Base-by-base conservation (phyloP, 2,113 vertebrate genomes). In the Etheostoma spectabile region DNA sequence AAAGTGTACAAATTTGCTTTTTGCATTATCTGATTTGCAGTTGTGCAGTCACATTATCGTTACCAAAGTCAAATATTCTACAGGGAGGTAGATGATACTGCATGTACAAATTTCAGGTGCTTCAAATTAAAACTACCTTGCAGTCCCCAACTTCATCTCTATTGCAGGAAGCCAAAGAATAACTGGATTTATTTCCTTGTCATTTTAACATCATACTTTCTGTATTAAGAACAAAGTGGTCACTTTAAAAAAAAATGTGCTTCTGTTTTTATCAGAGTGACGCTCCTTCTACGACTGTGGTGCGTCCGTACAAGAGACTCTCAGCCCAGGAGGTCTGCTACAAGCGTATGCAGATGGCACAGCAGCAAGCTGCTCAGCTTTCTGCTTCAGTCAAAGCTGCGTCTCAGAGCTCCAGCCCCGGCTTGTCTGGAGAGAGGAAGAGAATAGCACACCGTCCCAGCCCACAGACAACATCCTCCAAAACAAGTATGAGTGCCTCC, bases 251-350 rank as follows among this genome's bases (percentile, higher is more conserved):
- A 67, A 7, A 59, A 70, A 19, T 14, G n/a, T 72, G 33, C 27
- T 76, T 7, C 42, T 13, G 0, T 79, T 74, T 77, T 52, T 18
- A 27, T 51, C 79, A 96, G 97, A 88, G 81, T 0, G 96, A 97
- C 42, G 35, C 86, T 0, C 87, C 92, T 80, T 64, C 85, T 0
- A 95, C 95, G 77, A 42, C 93, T 0, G 68, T 88, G 1, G 68
- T 95, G 5, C 95, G 90, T 30, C 95, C 95, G 0, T 94, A 96
- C 86, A 94, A 95, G 66, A 95, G 95, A 12, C 95, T 94, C 3
- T 96, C 96, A 0, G 96, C 98, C 0, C 98, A 99, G 93, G 97
- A 99, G 91, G 95, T 97, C 38, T 99, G 98, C 80, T 99, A 97
- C 91, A 95, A 95, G 85, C 95, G 98, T 22, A 97, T 98, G 92